Evolutionary conservation across 2,888 invertebrate species (phyloP).

Genomic region (Oxycera nigricornis): DNA sequence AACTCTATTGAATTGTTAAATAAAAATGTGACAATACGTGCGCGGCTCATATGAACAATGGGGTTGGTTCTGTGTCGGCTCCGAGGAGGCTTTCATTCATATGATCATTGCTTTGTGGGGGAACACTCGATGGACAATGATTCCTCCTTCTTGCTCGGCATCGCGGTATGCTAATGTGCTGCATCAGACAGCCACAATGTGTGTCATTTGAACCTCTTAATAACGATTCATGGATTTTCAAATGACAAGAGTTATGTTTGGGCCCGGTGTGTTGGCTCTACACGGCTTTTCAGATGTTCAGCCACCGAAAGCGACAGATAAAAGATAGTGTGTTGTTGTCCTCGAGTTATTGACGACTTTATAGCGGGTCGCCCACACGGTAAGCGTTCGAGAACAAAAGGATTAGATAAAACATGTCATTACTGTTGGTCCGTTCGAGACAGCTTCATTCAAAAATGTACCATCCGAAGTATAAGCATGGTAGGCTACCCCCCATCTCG

Average conservation of each 20-base stretch:
- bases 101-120: not conserved
- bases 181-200: not conserved
- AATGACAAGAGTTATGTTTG: too few species aligned
- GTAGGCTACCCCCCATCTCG: too few species aligned
- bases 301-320: not conserved
- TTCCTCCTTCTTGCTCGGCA: not conserved
- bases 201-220: not conserved
- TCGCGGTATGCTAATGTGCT: constrained; percentile 6
- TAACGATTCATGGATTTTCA: too few species aligned
- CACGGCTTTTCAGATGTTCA: not conserved
- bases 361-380: too few species aligned
- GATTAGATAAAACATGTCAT: too few species aligned
- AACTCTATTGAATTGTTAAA: not conserved
- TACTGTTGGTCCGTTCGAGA: too few species aligned
- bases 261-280: not conserved
- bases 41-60: not conserved
- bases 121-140: not conserved
- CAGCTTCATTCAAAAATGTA: too few species aligned
- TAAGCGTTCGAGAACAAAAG: too few species aligned
- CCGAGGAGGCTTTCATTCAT: not conserved
- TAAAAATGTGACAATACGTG: not conserved
- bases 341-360: too few species aligned
- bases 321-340: too few species aligned
- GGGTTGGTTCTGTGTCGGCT: not conserved
- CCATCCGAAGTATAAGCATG: too few species aligned